These are phyloP conservation scores for Liasis olivaceus DNA, from an alignment of 2,797 vertebrate species.

Conservation along the genomic window DNA sequence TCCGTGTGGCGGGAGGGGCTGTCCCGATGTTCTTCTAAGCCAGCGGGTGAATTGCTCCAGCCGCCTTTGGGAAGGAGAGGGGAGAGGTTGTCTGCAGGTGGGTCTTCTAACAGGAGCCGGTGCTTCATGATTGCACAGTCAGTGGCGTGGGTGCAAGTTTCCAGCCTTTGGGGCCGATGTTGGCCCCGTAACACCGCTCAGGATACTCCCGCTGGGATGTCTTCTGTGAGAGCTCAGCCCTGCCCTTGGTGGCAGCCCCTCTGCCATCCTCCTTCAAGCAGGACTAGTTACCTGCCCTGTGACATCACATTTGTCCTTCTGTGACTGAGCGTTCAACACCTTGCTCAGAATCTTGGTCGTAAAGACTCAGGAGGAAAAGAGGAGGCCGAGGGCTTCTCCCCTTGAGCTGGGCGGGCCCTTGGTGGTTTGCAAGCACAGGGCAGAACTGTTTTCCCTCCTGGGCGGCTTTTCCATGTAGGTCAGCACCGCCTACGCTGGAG, in stretches of 20 bases:
- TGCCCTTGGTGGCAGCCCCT: too few species aligned
- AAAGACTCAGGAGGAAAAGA: background rate
- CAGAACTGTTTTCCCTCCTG: background rate
- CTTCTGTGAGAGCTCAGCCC: background rate
- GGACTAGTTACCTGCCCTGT: background rate
- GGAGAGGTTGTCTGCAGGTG: background rate
- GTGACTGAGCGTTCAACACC: background rate
- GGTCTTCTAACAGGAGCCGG: background rate
- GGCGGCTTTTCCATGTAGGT: conserved; percentile 61
- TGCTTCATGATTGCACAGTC: too few species aligned
- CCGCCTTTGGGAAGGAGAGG: background rate
- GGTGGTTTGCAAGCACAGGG: background rate
- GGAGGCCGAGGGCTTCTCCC: background rate
- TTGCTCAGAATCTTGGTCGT: background rate
- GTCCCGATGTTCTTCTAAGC: background rate
- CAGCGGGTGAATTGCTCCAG: too few species aligned
- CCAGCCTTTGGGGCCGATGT: too few species aligned
- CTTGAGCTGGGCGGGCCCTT: background rate
- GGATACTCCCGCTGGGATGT: background rate
- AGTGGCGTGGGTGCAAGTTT: too few species aligned
- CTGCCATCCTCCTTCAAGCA: background rate
- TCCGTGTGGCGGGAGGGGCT: background rate
- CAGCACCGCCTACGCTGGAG: conserved; percentile 73
- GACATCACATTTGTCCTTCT: background rate
- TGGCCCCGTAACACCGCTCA: background rate